Evolutionary conservation across 2,888 invertebrate genomes (phyloP).

Genomic region (Bombyx huttoni): DNA sequence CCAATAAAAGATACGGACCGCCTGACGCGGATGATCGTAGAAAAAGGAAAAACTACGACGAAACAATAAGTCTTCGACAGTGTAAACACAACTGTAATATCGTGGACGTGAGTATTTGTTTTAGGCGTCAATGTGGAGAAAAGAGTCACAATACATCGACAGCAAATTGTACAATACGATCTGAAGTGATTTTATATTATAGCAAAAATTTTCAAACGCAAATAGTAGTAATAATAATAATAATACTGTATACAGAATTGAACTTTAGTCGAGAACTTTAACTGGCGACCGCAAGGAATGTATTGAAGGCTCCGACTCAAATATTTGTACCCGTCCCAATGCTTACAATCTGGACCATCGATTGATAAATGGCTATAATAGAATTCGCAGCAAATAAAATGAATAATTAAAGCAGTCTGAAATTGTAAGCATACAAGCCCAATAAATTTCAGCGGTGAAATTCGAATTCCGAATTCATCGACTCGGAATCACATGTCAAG

Average conservation of each 20-base stretch:
- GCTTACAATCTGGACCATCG: background rate
- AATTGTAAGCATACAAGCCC: background rate
- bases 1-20: conserved; percentile 36
- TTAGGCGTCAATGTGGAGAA: background rate
- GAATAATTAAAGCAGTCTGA: background rate
- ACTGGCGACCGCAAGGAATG: background rate
- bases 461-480: background rate
- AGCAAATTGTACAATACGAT: no score
- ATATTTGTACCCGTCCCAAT: background rate
- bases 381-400: background rate
- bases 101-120: conserved; percentile 34
- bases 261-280: background rate
- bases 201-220: no score
- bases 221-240: no score
- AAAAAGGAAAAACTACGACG: conserved; percentile 26
- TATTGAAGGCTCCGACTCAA: background rate
- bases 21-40: conserved; percentile 33
- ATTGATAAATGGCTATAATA: background rate
- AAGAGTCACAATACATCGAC: no score
- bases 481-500: background rate
- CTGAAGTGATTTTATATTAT: no score
- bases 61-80: conserved; percentile 24
- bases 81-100: conserved; percentile 38
- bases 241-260: no score
- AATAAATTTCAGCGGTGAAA: background rate